phyloP scores from a whole-genome alignment of 2,888 invertebrate species.

The Papilio demoleus region DNA sequence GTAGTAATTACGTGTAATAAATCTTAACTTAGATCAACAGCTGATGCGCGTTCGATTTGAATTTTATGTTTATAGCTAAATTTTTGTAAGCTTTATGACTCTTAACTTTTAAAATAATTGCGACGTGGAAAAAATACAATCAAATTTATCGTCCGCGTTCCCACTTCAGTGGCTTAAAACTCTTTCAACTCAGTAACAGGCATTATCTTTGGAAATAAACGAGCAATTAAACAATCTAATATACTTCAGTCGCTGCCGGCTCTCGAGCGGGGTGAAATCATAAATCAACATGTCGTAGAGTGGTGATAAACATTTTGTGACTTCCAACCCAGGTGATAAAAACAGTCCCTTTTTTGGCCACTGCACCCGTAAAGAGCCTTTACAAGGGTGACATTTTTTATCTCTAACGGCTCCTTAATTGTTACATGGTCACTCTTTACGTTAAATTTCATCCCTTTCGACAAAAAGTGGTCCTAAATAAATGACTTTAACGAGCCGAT shows the following conservation, averaged over 20 bases:
- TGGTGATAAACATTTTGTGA: constrained; percentile 83
- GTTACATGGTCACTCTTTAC: constrained; percentile 75
- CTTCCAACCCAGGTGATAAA: constrained; percentile 82
- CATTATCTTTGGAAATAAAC: constrained; percentile 80
- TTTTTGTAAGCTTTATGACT: constrained; percentile 41
- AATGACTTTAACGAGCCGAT: constrained; percentile 70
- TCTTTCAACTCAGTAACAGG: constrained; percentile 59
- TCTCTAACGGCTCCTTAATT: constrained; percentile 77
- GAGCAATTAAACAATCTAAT: constrained; percentile 83
- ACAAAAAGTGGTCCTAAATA: constrained; percentile 77
- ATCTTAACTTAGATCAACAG: constrained; percentile 76
- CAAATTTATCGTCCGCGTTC: constrained; percentile 55
- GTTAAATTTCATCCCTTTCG: constrained; percentile 63
- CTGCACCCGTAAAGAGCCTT: constrained; percentile 65
- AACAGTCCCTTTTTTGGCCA: constrained; percentile 75
- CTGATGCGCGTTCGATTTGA: constrained; percentile 53
- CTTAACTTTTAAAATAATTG: constrained; percentile 40
- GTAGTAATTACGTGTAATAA: constrained; percentile 81
- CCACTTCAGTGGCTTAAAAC: constrained; percentile 69
- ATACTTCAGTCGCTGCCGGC: constrained; percentile 68
- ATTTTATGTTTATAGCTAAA: constrained; percentile 37
- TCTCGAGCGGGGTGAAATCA: constrained; percentile 73
- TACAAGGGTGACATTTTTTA: constrained; percentile 82
- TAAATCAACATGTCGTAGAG: constrained; percentile 81
- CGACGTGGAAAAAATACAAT: constrained; percentile 52